Evolutionary conservation across 2,113 vertebrate species (phyloP).

Genomic region (Dendrocopos noguchii): DNA sequence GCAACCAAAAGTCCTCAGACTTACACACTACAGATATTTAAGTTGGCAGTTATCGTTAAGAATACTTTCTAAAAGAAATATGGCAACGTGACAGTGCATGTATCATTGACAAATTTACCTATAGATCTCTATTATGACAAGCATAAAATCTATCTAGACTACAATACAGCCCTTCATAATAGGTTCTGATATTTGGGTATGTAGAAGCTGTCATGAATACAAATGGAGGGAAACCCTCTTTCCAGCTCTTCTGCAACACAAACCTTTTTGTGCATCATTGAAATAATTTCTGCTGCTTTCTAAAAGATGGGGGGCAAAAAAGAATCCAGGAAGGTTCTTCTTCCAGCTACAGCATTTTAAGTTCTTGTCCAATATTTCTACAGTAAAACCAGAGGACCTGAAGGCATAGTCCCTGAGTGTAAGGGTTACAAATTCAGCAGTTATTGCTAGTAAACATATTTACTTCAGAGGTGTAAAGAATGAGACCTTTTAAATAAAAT

Average conservation of each 20-base stretch:
- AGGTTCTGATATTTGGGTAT: slow-evolving; percentile 45
- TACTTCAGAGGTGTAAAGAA: not conserved
- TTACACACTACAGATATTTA: not conserved
- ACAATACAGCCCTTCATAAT: slow-evolving; percentile 43
- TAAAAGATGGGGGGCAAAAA: not conserved
- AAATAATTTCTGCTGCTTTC: slow-evolving; percentile 35
- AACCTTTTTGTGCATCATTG: slow-evolving; percentile 32
- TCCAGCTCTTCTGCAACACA: slow-evolving; percentile 27
- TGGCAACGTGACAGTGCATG: not conserved
- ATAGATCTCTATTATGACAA: too few relatives aligned
- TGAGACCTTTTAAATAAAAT: not conserved
- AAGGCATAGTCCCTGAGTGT: not conserved
- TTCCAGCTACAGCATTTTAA: not conserved
- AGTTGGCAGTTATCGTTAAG: slow-evolving; percentile 10
- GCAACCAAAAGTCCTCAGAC: not conserved
- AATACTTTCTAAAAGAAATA: slow-evolving; percentile 47
- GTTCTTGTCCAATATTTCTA: not conserved
- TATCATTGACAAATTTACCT: not conserved
- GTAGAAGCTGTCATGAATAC: slow-evolving; percentile 37
- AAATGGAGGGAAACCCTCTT: slow-evolving; percentile 44
- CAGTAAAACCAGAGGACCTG: not conserved
- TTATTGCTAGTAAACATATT: not conserved
- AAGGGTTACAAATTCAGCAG: not conserved
- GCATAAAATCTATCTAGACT: not conserved
- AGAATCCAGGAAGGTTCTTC: not conserved